Conservation (phyloP, 1,140 invertebrate genomes). For the Drosophila bipectinata region DNA sequence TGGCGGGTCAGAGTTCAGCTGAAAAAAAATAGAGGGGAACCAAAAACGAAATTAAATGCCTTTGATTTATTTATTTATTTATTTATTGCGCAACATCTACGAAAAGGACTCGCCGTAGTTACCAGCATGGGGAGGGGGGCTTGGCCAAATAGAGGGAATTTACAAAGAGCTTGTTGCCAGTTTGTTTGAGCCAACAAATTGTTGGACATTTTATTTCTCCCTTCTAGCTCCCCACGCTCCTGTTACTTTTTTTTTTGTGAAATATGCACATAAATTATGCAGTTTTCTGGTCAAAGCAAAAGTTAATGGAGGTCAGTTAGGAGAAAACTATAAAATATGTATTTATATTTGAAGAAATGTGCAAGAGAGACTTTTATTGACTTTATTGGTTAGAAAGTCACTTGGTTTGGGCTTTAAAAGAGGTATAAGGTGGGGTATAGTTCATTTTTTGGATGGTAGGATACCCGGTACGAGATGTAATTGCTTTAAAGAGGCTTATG, state of each 20-base stretch:
- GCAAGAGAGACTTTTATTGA: too few relatives aligned
- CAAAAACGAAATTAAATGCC: slow-evolving; percentile 66
- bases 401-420: too few relatives aligned
- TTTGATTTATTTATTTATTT: slow-evolving; percentile 75
- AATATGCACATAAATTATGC: slow-evolving; percentile 37
- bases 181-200: slow-evolving; percentile 6
- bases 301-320: slow-evolving; percentile 7
- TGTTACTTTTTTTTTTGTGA: not conserved
- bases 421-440: too few relatives aligned
- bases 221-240: not conserved
- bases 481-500: too few relatives aligned
- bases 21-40: slow-evolving; percentile 6
- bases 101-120: not conserved
- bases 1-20: slow-evolving; percentile 21
- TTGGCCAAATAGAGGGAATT: slow-evolving; percentile 18
- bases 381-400: too few relatives aligned
- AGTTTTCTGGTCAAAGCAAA: slow-evolving; percentile 23
- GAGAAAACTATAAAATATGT: not conserved
- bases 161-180: slow-evolving; percentile 13
- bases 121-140: not conserved
- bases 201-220: not conserved
- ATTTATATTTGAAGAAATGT: not conserved
- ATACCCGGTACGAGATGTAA: too few relatives aligned
- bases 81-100: slow-evolving; percentile 46
- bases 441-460: too few relatives aligned